Percentiles rank a stretch among this genome's conserved stretches.
Conservation (phyloP, 2,797 vertebrate species). For the Intellagama lesueurii region DNA sequence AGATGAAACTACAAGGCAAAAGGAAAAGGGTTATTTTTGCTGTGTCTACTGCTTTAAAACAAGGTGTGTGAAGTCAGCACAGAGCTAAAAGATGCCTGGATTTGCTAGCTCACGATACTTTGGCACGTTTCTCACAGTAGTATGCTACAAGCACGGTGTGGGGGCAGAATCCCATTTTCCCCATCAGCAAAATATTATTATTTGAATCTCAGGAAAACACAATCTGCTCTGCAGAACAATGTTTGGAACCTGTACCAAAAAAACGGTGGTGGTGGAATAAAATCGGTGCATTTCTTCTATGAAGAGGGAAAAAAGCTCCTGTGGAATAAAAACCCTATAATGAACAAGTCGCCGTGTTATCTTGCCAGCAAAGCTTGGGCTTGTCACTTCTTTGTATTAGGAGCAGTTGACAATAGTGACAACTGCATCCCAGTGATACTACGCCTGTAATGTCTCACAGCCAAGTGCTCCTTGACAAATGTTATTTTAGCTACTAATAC, state of each 20-base stretch:
- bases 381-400: constrained; percentile 63
- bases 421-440: neutral
- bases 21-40: neutral
- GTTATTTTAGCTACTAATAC: constrained; percentile 65
- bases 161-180: neutral
- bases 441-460: constrained; percentile 62
- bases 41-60: neutral
- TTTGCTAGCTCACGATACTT: neutral
- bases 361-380: constrained; percentile 31
- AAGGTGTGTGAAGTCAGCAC: neutral
- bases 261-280: neutral
- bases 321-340: constrained; percentile 33
- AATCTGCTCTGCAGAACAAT: neutral
- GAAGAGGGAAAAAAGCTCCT: neutral
- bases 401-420: constrained; percentile 59
- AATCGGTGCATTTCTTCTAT: neutral
- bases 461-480: constrained; percentile 62
- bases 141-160: neutral
- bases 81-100: neutral
- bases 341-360: constrained; percentile 35
- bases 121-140: neutral
- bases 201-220: neutral
- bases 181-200: neutral
- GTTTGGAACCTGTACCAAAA: neutral
- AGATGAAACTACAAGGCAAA: neutral